A percentile compares a stretch with the other conserved stretches of the same genome.
These are phyloP conservation scores for Sycophila texana DNA, from an alignment of 2,888 invertebrate genomes.

Conservation along the genomic window DNA sequence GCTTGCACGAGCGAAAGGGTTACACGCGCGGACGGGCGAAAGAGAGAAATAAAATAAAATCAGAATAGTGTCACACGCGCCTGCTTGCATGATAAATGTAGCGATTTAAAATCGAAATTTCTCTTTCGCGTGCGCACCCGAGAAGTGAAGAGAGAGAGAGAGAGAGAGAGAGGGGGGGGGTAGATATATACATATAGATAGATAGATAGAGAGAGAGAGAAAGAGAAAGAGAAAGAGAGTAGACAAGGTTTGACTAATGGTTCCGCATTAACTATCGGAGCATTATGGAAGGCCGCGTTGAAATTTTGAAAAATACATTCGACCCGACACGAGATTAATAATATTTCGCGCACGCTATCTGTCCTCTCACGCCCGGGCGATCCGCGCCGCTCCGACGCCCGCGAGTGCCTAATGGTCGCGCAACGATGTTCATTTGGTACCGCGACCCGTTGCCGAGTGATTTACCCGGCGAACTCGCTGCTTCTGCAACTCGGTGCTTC, in stretches of 20 bases:
- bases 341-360: conserved; percentile 65
- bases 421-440: conserved; percentile 29
- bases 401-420: conserved; percentile 10
- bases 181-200: no score
- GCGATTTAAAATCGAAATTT: conserved; percentile 76
- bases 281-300: conserved; percentile 72
- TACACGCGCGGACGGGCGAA: conserved; percentile 45
- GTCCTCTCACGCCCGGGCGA: conserved; percentile 4
- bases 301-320: conserved; percentile 74
- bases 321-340: conserved; percentile 73
- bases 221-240: conserved; percentile 56
- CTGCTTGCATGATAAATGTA: conserved; percentile 76
- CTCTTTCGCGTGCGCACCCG: conserved; percentile 73
- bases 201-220: no score
- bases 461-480: no score
- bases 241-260: conserved; percentile 75
- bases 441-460: background rate
- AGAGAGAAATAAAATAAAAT: conserved; percentile 73
- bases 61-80: conserved; percentile 75
- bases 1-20: conserved; percentile 53
- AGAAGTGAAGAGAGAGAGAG: conserved; percentile 30
- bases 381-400: conserved; percentile 5
- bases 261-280: conserved; percentile 75
- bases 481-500: no score
- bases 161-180: conserved; percentile 58